Conservation (phyloP, 2,888 invertebrate species). For the Yponomeuta cagnagella region DNA sequence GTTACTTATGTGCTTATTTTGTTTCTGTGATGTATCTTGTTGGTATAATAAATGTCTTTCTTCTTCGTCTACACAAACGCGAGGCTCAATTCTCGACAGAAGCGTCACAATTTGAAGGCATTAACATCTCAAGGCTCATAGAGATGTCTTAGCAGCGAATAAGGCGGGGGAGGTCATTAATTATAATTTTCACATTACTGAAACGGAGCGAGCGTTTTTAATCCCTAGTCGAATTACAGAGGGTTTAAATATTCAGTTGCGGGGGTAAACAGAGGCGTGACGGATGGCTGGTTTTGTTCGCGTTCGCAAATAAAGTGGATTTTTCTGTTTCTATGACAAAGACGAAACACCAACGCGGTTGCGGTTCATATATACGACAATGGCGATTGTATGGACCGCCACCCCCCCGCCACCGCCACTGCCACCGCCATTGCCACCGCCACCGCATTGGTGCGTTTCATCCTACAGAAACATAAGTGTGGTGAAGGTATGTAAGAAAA, state of each 20-base stretch:
- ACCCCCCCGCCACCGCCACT: too few relatives aligned
- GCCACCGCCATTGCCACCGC: too few relatives aligned
- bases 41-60: too few relatives aligned
- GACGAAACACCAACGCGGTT: too few relatives aligned
- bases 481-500: too few relatives aligned
- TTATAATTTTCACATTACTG: conserved; percentile 8
- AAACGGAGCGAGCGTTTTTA: conserved; percentile 5
- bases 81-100: neutral
- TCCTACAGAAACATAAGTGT: too few relatives aligned
- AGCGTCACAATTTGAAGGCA: neutral
- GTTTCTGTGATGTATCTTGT: too few relatives aligned
- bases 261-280: neutral
- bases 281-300: neutral
- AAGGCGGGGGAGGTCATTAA: neutral
- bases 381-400: too few relatives aligned
- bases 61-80: neutral
- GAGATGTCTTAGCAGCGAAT: neutral
- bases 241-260: conserved; percentile 9
- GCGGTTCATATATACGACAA: too few relatives aligned
- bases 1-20: too few relatives aligned
- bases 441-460: too few relatives aligned
- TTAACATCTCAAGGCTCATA: conserved; percentile 4
- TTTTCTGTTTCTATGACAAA: neutral
- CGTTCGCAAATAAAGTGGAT: neutral
- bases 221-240: conserved; percentile 9